Base-by-base conservation (phyloP, 64 coral and sea anemone genomes). In the Pocillopora verrucosa region DNA sequence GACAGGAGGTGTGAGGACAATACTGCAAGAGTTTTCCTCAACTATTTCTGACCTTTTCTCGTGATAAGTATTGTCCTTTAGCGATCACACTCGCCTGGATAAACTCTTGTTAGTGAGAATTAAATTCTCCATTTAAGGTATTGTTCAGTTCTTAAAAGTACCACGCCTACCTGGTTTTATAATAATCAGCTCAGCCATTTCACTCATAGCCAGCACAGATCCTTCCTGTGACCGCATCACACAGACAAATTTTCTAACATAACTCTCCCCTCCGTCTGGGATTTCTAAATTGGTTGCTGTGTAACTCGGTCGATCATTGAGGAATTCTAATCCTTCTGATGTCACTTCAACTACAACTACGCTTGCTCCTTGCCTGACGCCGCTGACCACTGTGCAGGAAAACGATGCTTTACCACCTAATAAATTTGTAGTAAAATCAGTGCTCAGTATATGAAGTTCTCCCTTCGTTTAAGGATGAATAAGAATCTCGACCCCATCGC, bases 401-500 rank as follows among this genome's bases (percentile, higher is more conserved):
- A 85, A 85, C 82, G 82, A 72, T 72, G 38, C 65, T 68, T 85
- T 12, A 11, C 72, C 64, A 85, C 82, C 82, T 85, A 85, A 72
- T 22, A 77, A 56, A 74, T 34, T 51, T 7, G 1, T 51, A 3
- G 41, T 51, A 51, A 51, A 51, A 51, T 51, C 41, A 7, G 3
- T 51, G 41, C 41, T 51, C 41, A 51, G 7, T 51, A 0, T 7
- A 51, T 4, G 41, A 51, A 51, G 3, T 51, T 51, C 7, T 51
- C 41, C 41, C 7, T 51, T 51, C 41, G 41, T 51, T 30, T 7
- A 7, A 51, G 41, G 41, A 3, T 7, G 41, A 51, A 51, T 51
- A 51, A 51, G 3, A 51, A 51, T 51, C 41, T 51, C 3, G 41
- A 51, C 41, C 41, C 41, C 3, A 51, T 51, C 3, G 41, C 3